Conservation (phyloP, 2,113 vertebrate genomes). For the Pogona vitticeps region DNA sequence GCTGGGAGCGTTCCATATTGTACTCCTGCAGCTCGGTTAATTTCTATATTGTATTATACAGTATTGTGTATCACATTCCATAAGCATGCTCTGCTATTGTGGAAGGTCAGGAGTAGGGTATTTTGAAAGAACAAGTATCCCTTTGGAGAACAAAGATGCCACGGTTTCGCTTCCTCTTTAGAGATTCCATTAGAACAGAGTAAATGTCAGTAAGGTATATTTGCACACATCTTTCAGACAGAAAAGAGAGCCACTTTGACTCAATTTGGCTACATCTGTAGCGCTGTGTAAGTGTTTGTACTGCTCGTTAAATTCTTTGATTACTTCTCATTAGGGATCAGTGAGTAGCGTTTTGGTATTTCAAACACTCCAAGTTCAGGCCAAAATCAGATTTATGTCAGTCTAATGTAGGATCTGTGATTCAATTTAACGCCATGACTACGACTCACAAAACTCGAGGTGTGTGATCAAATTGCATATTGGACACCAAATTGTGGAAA, state of each 20-base stretch:
- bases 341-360: slow-evolving; percentile 73
- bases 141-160: slow-evolving; percentile 44
- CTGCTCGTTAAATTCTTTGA: slow-evolving; percentile 75
- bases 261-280: slow-evolving; percentile 73
- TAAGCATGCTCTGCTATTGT: background rate
- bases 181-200: slow-evolving; percentile 48
- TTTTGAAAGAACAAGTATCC: background rate
- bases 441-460: slow-evolving; percentile 65
- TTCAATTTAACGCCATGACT: slow-evolving; percentile 72
- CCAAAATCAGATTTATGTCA: slow-evolving; percentile 77
- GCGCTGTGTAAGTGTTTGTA: slow-evolving; percentile 70
- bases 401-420: slow-evolving; percentile 65
- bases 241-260: slow-evolving; percentile 63
- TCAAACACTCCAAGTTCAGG: slow-evolving; percentile 75
- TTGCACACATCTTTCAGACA: slow-evolving; percentile 63
- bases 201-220: slow-evolving; percentile 54
- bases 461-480: slow-evolving; percentile 73
- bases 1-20: slow-evolving; percentile 13
- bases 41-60: slow-evolving; percentile 32
- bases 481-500: slow-evolving; percentile 57
- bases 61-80: slow-evolving; percentile 11
- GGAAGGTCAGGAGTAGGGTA: slow-evolving; percentile 14
- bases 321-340: slow-evolving; percentile 78
- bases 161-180: slow-evolving; percentile 37
- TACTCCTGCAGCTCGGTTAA: slow-evolving; percentile 10